These are phyloP conservation scores for Manis crassicaudata DNA, from an alignment of 2,797 vertebrate species.

Conservation along the genomic window DNA sequence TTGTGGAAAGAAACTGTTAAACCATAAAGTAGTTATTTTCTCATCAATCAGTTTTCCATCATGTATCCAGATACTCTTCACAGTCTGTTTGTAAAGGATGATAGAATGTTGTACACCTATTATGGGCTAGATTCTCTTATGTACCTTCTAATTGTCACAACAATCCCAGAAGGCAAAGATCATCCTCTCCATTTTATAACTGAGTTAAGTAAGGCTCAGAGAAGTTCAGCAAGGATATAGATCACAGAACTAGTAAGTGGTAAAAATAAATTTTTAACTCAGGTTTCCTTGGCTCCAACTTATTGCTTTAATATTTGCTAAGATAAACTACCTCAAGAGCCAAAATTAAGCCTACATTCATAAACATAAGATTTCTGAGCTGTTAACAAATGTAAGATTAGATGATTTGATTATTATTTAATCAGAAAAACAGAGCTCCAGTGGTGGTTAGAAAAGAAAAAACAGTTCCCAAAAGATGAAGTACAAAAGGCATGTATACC, in stretches of 20 bases:
- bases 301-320: constrained; percentile 3
- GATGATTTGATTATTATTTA: constrained; percentile 19
- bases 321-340: background rate
- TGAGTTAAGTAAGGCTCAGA: background rate
- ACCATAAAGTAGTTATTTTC: background rate
- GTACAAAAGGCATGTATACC: background rate
- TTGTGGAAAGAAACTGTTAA: constrained; percentile 33
- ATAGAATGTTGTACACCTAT: background rate
- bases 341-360: background rate
- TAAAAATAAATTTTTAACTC: constrained; percentile 47
- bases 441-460: constrained; percentile 29
- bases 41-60: background rate
- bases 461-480: background rate
- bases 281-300: constrained; percentile 7
- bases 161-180: background rate
- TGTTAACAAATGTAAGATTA: constrained; percentile 23
- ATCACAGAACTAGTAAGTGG: background rate
- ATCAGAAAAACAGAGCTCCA: constrained; percentile 20
- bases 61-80: background rate
- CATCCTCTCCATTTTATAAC: background rate
- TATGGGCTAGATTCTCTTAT: background rate
- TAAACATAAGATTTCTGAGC: background rate
- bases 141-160: background rate
- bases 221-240: background rate
- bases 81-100: constrained; percentile 9